A percentile compares a stretch with the other conserved stretches of the same genome.
These are phyloP conservation scores for Macrocentrus cingulum DNA, from an alignment of 1,140 invertebrate species.

Conservation along the genomic window DNA sequence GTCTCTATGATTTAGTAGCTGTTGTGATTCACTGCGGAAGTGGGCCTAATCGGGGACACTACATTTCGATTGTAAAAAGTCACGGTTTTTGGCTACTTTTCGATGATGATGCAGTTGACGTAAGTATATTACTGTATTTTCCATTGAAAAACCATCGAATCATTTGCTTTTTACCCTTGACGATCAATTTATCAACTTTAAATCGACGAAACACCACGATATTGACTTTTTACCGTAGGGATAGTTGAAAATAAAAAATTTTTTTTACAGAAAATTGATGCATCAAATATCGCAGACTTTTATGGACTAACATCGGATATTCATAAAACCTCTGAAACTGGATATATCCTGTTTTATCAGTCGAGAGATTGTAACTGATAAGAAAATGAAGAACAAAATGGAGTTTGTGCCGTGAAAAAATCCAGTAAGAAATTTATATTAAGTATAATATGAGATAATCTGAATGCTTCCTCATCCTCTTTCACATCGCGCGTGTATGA, in stretches of 20 bases:
- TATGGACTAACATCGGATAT: slow-evolving; percentile 97
- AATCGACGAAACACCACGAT: no score
- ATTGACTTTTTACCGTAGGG: no score
- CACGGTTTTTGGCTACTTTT: slow-evolving; percentile 99
- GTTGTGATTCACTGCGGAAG: slow-evolving; percentile 99
- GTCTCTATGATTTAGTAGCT: slow-evolving; percentile 96
- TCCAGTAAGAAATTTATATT: not conserved
- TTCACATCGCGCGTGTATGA: slow-evolving; percentile 10
- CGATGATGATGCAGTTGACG: slow-evolving; percentile 99
- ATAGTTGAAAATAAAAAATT: no score
- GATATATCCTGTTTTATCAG: slow-evolving; percentile 99
- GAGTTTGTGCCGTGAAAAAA: slow-evolving; percentile 1
- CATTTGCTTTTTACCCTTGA: slow-evolving; percentile 11
- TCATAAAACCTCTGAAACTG: slow-evolving; percentile 98
- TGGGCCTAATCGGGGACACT: slow-evolving; percentile 98
- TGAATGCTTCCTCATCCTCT: slow-evolving; percentile 15
- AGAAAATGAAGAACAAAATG: no score
- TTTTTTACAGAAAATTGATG: slow-evolving; percentile 92
- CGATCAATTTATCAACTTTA: no score
- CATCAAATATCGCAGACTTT: slow-evolving; percentile 98
- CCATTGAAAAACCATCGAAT: no score
- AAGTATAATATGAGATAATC: slow-evolving; percentile 1
- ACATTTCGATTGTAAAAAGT: slow-evolving; percentile 99
- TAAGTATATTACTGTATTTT: slow-evolving; percentile 66
- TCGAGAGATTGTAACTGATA: slow-evolving; percentile 75